Conservation (phyloP, 2,797 vertebrate genomes). For the Myotis pilosus region DNA sequence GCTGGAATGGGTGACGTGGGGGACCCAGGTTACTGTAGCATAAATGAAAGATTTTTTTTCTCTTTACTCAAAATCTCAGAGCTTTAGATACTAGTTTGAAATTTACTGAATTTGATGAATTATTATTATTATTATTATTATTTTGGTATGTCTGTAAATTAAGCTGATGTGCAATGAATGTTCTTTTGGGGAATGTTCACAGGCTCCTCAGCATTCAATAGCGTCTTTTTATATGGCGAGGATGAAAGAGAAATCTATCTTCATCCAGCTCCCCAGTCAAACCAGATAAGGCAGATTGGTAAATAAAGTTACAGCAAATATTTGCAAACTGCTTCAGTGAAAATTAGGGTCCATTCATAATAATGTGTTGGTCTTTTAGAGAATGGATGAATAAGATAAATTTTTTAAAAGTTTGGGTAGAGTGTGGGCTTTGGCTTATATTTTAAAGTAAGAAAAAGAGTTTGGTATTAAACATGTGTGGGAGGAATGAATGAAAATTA, state of each 20-base stretch:
- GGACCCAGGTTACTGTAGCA: too few species aligned
- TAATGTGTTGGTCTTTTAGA: not conserved
- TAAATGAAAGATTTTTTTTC: not conserved
- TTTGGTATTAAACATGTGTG: not conserved
- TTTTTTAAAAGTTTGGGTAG: not conserved
- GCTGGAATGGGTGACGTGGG: not conserved
- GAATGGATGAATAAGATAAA: not conserved
- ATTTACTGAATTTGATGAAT: not conserved
- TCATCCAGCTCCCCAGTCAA: not conserved
- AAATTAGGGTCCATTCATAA: not conserved
- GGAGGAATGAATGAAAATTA: not conserved
- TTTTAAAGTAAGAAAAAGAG: conserved; percentile 11
- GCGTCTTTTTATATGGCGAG: not conserved
- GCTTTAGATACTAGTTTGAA: not conserved
- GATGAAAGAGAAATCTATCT: conserved; percentile 10
- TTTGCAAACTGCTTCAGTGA: not conserved
- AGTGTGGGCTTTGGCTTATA: not conserved
- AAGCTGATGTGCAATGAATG: not conserved
- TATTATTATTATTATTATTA: not conserved
- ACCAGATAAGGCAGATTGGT: conserved; percentile 8
- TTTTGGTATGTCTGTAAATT: not conserved
- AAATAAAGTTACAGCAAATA: conserved; percentile 43
- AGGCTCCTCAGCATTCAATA: not conserved
- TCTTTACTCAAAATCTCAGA: not conserved
- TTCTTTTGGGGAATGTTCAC: not conserved